Evolutionary conservation across 2,113 vertebrate species (phyloP).

Genomic region (Nematolebias whitei): DNA sequence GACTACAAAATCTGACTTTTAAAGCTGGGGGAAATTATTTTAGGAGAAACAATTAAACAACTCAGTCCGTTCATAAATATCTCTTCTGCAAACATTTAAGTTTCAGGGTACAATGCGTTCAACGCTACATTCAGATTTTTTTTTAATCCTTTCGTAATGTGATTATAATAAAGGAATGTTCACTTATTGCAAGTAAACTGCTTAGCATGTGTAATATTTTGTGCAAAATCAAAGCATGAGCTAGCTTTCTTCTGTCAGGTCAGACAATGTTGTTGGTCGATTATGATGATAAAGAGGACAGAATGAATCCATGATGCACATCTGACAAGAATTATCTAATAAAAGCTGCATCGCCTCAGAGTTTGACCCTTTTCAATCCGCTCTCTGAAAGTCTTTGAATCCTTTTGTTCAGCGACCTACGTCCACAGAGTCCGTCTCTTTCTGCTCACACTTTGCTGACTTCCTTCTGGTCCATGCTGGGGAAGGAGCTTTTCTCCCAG

Average conservation of each 20-base stretch:
- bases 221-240: conserved; percentile 66
- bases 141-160: conserved; percentile 3
- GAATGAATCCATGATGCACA: conserved; percentile 3
- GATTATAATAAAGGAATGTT: conserved; percentile 28
- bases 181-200: conserved; percentile 40
- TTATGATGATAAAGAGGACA: conserved; percentile 12
- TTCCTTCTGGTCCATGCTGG: conserved; percentile 80
- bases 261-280: conserved; percentile 14
- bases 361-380: neutral
- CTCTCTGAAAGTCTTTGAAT: neutral
- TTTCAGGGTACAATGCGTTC: neutral
- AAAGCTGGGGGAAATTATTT: conserved; percentile 11
- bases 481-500: conserved; percentile 84
- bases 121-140: neutral
- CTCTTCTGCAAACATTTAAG: neutral
- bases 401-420: conserved; percentile 13
- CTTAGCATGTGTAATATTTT: conserved; percentile 19
- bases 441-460: conserved; percentile 74
- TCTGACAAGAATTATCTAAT: neutral
- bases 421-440: neutral
- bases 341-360: neutral
- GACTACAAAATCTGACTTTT: neutral
- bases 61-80: neutral
- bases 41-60: conserved; percentile 14
- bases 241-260: conserved; percentile 46